These are phyloP conservation scores for Oreochromis mossambicus DNA, from an alignment of 2,797 vertebrate species.

Conservation along the genomic window DNA sequence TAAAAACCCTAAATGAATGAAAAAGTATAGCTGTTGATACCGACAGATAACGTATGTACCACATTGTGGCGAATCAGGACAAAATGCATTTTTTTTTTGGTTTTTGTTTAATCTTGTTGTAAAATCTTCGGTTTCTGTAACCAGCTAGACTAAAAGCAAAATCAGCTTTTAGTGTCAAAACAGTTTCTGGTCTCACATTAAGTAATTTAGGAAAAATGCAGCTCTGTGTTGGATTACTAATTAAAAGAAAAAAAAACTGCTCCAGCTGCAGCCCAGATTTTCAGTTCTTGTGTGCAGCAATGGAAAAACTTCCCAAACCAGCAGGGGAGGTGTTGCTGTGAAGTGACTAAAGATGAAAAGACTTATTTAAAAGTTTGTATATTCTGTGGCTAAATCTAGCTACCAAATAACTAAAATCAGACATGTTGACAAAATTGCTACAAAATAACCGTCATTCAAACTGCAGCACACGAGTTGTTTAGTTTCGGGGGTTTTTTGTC, in stretches of 20 bases:
- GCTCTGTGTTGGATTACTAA: not conserved
- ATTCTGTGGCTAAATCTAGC: not conserved
- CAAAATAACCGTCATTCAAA: not conserved
- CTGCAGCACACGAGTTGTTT: not conserved
- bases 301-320: not conserved
- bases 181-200: not conserved
- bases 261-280: not conserved
- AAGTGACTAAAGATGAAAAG: not conserved
- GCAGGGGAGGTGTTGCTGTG: not conserved
- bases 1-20: not conserved
- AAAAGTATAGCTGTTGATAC: not conserved
- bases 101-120: not conserved
- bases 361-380: not conserved
- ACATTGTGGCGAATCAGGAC: not conserved
- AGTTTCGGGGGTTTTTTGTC: accelerated
- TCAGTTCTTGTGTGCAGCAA: not conserved
- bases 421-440: not conserved
- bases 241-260: not conserved
- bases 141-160: not conserved
- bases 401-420: not conserved
- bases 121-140: not conserved
- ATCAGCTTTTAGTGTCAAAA: not conserved
- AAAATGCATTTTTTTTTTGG: not conserved
- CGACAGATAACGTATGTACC: not conserved
- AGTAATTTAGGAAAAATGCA: not conserved